Percentiles rank a stretch among this genome's conserved stretches.
phyloP scores from a whole-genome alignment of 2,888 invertebrate species.

The Drosophila cognata region DNA sequence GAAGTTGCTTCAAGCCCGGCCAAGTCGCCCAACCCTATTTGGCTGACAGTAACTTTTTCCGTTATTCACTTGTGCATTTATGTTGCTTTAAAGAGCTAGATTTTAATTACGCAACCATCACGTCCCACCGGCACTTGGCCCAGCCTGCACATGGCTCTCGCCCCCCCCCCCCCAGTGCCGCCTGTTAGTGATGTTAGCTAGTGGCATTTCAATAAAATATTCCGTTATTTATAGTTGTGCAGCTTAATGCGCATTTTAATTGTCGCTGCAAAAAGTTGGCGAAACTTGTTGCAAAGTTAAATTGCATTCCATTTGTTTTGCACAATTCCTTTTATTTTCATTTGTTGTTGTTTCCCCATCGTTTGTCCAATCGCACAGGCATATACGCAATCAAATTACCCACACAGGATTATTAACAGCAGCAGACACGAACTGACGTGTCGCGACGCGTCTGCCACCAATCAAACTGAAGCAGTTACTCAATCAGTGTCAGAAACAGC shows the following conservation, averaged over 20 bases:
- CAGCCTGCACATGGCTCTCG: not conserved
- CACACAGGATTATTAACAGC: conserved; percentile 12
- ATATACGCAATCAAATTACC: conserved; percentile 18
- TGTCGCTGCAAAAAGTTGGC: conserved; percentile 55
- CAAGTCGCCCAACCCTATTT: not conserved
- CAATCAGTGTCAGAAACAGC: conserved; percentile 75
- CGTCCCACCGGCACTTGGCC: conserved; percentile 20
- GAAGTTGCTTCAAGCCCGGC: conserved; percentile 20
- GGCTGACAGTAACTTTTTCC: conserved; percentile 25
- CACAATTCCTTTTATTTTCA: not conserved
- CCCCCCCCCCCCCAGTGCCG: conserved; percentile 5
- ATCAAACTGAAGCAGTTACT: conserved; percentile 53
- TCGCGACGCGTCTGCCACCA: conserved; percentile 13
- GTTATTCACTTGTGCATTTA: conserved; percentile 42
- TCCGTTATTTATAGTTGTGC: conserved; percentile 71
- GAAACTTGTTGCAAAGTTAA: conserved; percentile 74
- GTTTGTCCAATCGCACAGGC: conserved; percentile 8
- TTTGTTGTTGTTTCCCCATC: not conserved
- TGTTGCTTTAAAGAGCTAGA: conserved; percentile 61
- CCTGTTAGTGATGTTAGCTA: conserved; percentile 29
- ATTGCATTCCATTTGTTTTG: conserved; percentile 52
- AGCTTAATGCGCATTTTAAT: conserved; percentile 73
- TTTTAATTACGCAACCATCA: conserved; percentile 66
- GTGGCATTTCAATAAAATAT: conserved; percentile 68
- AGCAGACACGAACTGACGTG: conserved; percentile 5